Percentiles rank a stretch among this genome's conserved stretches.
Conservation (phyloP, 2,888 invertebrate genomes). For the Drosophila villosipedis region DNA sequence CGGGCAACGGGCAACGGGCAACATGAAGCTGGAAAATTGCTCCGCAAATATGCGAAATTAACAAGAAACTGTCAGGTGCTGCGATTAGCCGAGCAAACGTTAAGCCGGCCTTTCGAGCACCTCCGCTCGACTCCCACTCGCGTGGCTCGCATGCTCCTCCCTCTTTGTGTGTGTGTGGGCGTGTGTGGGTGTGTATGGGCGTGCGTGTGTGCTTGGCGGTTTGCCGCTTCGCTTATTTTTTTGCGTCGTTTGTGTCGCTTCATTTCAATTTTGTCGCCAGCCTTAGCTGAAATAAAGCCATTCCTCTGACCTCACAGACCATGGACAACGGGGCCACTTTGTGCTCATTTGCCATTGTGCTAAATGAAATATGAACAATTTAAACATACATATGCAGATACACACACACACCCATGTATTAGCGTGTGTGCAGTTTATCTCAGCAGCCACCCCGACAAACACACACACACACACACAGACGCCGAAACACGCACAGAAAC, state of each 20-base stretch:
- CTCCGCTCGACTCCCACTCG: slow-evolving; percentile 15
- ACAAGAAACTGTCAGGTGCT: slow-evolving; percentile 32
- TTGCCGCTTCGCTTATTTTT: slow-evolving; percentile 50
- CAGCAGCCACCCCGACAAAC: background rate
- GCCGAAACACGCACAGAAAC: slow-evolving; percentile 14
- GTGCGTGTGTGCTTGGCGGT: slow-evolving; percentile 28
- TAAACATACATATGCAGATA: background rate
- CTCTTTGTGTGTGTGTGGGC: slow-evolving; percentile 2
- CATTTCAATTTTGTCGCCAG: slow-evolving; percentile 67
- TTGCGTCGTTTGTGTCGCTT: slow-evolving; percentile 34
- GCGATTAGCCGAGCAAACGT: slow-evolving; percentile 26
- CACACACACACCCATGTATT: background rate
- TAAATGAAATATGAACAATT: slow-evolving; percentile 39
- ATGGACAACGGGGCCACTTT: slow-evolving; percentile 15
- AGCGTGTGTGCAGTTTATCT: slow-evolving; percentile 21
- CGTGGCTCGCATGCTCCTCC: background rate
- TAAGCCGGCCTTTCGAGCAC: slow-evolving; percentile 12
- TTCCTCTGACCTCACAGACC: slow-evolving; percentile 35
- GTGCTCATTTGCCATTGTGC: slow-evolving; percentile 49
- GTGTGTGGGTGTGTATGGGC: slow-evolving; percentile 3
- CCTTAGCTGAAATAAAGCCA: slow-evolving; percentile 46
- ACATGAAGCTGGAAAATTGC: slow-evolving; percentile 2
- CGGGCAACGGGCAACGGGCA: background rate
- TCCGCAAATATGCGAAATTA: slow-evolving; percentile 45
- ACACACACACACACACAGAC: background rate